phyloP scores from a whole-genome alignment of 2,888 invertebrate species.

The Polylopha cassiicola region DNA sequence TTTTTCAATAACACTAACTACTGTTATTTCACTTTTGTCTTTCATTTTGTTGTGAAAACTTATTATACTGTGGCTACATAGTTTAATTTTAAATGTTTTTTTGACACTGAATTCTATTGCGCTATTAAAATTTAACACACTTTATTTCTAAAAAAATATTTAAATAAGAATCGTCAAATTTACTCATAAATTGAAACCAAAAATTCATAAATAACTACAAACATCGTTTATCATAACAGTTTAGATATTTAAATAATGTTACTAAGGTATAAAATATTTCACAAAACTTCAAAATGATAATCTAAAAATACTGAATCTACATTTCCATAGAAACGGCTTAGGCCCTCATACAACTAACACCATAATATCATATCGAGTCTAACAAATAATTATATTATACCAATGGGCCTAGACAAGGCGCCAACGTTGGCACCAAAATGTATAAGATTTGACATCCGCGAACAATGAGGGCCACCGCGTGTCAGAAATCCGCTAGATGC shows the following conservation, averaged over 20 bases:
- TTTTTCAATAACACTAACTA: slow-evolving; percentile 42
- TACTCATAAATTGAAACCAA: neutral
- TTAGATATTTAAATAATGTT: too few species aligned
- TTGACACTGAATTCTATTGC: slow-evolving; percentile 19
- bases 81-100: slow-evolving; percentile 18
- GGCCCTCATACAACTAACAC: slow-evolving; percentile 10
- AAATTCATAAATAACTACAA: neutral
- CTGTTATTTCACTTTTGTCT: slow-evolving; percentile 72
- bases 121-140: slow-evolving; percentile 11
- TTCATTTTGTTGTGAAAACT: slow-evolving; percentile 47
- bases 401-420: too few species aligned
- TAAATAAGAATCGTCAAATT: too few species aligned
- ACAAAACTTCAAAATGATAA: slow-evolving; percentile 2
- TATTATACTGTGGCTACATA: slow-evolving; percentile 22
- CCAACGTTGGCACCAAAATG: too few species aligned
- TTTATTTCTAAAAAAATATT: too few species aligned
- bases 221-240: too few species aligned
- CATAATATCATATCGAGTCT: slow-evolving; percentile 20
- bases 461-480: too few species aligned
- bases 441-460: too few species aligned
- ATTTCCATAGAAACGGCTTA: slow-evolving; percentile 16
- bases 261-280: neutral
- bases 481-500: too few species aligned
- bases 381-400: slow-evolving; percentile 55
- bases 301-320: slow-evolving; percentile 16